phyloP scores from a whole-genome alignment of 30 jellyfish, hydroid and myxozoan genomes.

The Hydra vulgaris region DNA sequence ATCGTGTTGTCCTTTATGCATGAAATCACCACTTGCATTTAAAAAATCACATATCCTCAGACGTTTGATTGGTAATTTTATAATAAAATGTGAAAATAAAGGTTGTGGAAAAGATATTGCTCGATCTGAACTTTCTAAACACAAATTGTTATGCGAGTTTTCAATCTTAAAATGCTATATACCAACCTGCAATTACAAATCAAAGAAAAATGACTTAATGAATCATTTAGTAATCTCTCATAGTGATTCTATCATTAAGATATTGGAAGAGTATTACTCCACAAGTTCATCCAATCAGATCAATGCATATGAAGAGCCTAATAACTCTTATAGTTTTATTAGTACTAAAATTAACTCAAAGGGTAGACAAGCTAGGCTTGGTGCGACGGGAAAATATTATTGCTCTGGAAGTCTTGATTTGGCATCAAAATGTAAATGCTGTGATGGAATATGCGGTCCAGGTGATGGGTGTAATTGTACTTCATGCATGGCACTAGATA shows the following conservation, averaged over 20 bases:
- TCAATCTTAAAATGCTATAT: constrained; percentile 42
- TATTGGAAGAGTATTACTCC: constrained; percentile 13
- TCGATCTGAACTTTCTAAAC: constrained; percentile 48
- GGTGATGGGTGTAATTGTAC: constrained; percentile 82
- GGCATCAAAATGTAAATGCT: constrained; percentile 44
- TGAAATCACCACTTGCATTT: constrained; percentile 15
- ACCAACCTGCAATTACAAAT: constrained; percentile 25
- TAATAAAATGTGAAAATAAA: constrained; percentile 20
- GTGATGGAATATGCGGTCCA: constrained; percentile 81
- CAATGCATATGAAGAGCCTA: background rate
- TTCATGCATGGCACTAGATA: constrained; percentile 64
- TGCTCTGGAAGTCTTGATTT: constrained; percentile 40
- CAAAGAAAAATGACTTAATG: constrained; percentile 27
- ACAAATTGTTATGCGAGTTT: constrained; percentile 26
- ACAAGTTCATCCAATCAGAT: background rate
- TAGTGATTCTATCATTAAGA: constrained; percentile 12
- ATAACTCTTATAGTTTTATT: constrained; percentile 20
- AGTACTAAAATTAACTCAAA: constrained; percentile 12
- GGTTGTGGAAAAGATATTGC: constrained; percentile 47
- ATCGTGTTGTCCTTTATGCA: constrained; percentile 50
- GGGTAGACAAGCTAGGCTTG: constrained; percentile 56
- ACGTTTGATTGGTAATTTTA: constrained; percentile 44
- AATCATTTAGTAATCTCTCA: constrained; percentile 37
- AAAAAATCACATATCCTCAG: constrained; percentile 30
- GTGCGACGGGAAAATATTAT: constrained; percentile 63